Base-by-base conservation (phyloP, 2,113 vertebrate genomes). In the Lucifuga dentata region DNA sequence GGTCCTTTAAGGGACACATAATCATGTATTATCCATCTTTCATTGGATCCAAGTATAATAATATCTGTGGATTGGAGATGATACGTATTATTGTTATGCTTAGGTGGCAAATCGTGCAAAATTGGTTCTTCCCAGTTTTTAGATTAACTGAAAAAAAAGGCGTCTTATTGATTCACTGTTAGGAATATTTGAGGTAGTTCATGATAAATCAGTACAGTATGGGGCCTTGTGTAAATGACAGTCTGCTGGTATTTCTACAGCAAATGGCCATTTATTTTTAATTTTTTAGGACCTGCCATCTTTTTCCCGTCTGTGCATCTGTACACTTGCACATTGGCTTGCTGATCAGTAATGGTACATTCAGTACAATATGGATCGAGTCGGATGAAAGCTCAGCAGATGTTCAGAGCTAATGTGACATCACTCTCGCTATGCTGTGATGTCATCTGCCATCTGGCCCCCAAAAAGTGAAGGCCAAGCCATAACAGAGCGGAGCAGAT, bases 381-480 rank as follows among this genome's bases (percentile, higher is more conserved):
- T 43, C 33, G 13, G 32, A 16, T 51, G 52, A 69, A 29, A 2
- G 26, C 63, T 29, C 48, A 67, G 76, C 87, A 86, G 86, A 80
- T 88, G 75, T 87, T 90, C 2, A 2, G 13, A 20, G 1, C 43
- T 59, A 65, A 41, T 26, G 36, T 84, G 76, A 83, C 78, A 73
- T 91, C 78, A 81, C 74, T 83, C 43, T 44, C 24, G 41, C 71
- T 29, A 7, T 36, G 65, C 51, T 41, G 64, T 82, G 86, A 88
- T 69, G 72, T 78, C 80, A 68, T 55, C 23, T 36, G 61, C 81
- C 86, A 90, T 86, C 87, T 86, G 84, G 63, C 9, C 16, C 58
- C 36, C 8, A 6, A 64, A 20, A 35, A 16, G 19, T 29, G 35
- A 45, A 51, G 38, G 57, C 35, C 9, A 6, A 39, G 74, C 63